Conservation (phyloP, 1,140 invertebrate genomes). For the Lethocerus indicus region DNA sequence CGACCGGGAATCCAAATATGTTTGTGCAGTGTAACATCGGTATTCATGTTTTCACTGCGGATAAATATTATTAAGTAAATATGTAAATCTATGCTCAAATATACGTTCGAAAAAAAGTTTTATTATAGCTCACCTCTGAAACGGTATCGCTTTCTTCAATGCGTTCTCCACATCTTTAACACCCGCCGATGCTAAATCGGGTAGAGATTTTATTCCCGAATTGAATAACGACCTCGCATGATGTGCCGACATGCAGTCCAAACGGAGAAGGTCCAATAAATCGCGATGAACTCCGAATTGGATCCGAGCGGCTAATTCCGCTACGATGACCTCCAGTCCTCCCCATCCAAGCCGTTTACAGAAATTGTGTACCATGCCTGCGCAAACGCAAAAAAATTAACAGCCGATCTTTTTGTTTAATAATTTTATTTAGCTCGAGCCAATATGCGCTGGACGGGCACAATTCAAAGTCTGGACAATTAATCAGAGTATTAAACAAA, state of each 20-base stretch:
- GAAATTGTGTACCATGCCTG: conserved; percentile 84
- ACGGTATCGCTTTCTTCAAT: conserved; percentile 61
- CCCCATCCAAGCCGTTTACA: conserved; percentile 86
- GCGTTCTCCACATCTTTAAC: conserved; percentile 52
- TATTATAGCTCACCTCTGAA: conserved; percentile 51
- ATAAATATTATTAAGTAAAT: not conserved
- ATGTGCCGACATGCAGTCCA: conserved; percentile 68
- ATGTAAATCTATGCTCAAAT: not conserved
- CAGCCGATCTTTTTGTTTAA: no score
- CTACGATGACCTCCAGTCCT: conserved; percentile 73
- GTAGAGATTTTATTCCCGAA: conserved; percentile 60
- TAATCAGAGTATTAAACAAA: no score
- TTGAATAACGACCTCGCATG: conserved; percentile 72
- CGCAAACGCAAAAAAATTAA: no score
- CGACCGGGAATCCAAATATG: conserved; percentile 66
- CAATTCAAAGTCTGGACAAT: no score
- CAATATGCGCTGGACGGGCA: no score
- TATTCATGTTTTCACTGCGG: conserved; percentile 10
- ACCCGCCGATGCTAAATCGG: conserved; percentile 57
- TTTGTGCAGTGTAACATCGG: conserved; percentile 9
- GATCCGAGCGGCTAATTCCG: conserved; percentile 83
- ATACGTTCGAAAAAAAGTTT: not conserved
- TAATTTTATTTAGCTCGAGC: no score
- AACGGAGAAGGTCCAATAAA: conserved; percentile 74
- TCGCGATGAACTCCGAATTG: conserved; percentile 90